A percentile compares a stretch with the other conserved stretches of the same genome.
Evolutionary conservation across 2,888 invertebrate species (phyloP).

Genomic region (Opisthograptis luteolata): DNA sequence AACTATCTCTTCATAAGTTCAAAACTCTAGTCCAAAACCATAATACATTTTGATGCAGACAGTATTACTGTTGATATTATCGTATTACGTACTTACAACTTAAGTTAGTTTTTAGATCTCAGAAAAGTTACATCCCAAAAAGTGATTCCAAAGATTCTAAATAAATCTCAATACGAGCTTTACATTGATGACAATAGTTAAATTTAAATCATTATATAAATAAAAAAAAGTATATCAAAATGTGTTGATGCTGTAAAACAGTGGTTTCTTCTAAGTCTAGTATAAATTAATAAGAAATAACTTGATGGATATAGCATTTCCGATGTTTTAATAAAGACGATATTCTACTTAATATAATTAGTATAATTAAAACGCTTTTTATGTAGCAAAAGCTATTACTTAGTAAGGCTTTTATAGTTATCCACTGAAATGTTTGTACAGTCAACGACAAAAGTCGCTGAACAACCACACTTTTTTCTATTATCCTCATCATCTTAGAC

Average conservation of each 20-base stretch:
- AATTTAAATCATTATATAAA: conserved; percentile 41
- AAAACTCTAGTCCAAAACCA: conserved; percentile 32
- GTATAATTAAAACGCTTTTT: background rate
- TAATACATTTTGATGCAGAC: conserved; percentile 32
- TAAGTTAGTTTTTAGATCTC: conserved; percentile 56
- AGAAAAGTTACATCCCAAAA: conserved; percentile 64
- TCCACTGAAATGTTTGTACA: too few relatives aligned
- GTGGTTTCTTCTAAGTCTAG: conserved; percentile 37
- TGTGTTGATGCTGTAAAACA: conserved; percentile 57
- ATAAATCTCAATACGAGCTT: conserved; percentile 58
- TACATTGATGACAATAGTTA: conserved; percentile 72
- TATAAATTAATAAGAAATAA: conserved; percentile 3
- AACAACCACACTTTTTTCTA: too few relatives aligned
- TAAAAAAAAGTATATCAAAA: conserved; percentile 46
- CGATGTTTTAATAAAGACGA: conserved; percentile 1
- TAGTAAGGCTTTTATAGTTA: conserved; percentile 12
- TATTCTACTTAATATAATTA: conserved; percentile 4
- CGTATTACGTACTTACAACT: conserved; percentile 25
- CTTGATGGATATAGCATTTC: background rate
- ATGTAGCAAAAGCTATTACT: conserved; percentile 10
- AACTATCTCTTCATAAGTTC: conserved; percentile 18
- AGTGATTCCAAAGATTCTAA: conserved; percentile 60
- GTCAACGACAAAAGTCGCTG: too few relatives aligned
- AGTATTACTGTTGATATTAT: conserved; percentile 36
- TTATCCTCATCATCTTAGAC: too few relatives aligned